A percentile compares a stretch with the other conserved stretches of the same genome.
These are phyloP conservation scores for Antheraea assamensis DNA, from an alignment of 2,888 invertebrate species.

Conservation along the genomic window DNA sequence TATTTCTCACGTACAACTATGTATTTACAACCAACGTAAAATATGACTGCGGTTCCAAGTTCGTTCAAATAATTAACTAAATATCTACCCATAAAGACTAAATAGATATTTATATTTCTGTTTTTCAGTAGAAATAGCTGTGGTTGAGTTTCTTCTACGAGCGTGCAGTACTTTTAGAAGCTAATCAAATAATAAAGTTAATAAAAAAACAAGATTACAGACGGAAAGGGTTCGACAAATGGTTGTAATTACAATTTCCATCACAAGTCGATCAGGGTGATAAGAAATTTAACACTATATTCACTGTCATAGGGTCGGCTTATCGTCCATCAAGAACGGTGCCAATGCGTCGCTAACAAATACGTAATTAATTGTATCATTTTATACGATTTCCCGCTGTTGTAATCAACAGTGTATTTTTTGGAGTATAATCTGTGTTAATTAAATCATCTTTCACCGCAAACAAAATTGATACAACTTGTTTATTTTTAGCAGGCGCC, in stretches of 20 bases:
- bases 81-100: no score
- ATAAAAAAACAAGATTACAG: neutral
- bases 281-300: conserved; percentile 47
- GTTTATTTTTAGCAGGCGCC: neutral
- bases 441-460: neutral
- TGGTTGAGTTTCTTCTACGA: no score
- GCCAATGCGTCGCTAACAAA: conserved; percentile 62
- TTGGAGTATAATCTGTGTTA: neutral
- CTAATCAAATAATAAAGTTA: neutral
- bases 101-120: no score
- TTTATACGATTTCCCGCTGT: neutral
- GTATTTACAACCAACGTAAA: no score
- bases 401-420: neutral
- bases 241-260: conserved; percentile 64
- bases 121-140: no score
- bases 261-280: conserved; percentile 52
- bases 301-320: conserved; percentile 44
- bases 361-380: conserved; percentile 54
- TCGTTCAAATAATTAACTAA: no score
- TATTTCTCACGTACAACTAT: no score
- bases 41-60: no score
- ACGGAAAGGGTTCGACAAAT: conserved; percentile 56
- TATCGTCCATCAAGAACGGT: conserved; percentile 57
- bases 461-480: neutral
- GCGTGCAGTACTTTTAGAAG: neutral